Evolutionary conservation across 2,113 vertebrate species (phyloP).

Genomic region (Lanius collurio): DNA sequence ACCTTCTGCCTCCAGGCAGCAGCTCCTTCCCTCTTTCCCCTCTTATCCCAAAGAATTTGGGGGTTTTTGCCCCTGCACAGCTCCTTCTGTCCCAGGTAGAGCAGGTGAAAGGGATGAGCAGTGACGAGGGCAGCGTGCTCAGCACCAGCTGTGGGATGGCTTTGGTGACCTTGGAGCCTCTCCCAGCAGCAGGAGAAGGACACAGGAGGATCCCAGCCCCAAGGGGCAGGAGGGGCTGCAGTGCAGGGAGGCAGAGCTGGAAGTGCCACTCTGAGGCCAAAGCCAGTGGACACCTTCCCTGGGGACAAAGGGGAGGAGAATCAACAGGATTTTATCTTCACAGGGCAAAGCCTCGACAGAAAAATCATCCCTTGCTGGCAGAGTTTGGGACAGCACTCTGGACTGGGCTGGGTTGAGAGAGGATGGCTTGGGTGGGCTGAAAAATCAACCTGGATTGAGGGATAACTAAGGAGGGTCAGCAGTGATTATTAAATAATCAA

Average conservation of each 20-base stretch:
- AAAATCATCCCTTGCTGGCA: neutral
- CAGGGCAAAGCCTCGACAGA: neutral
- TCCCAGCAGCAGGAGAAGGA: neutral
- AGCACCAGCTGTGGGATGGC: neutral
- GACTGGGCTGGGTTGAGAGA: accelerated
- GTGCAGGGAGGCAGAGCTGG: neutral
- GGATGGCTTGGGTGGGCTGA: neutral
- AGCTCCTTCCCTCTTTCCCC: neutral
- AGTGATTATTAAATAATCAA: neutral
- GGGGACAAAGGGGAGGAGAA: neutral
- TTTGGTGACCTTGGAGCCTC: neutral
- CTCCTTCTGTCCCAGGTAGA: neutral
- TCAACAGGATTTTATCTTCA: neutral
- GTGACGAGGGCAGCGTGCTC: neutral
- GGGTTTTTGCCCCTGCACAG: neutral
- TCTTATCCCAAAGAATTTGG: neutral
- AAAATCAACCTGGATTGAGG: neutral
- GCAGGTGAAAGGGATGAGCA: neutral
- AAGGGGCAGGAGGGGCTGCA: neutral
- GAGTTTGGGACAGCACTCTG: neutral
- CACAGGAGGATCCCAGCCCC: neutral
- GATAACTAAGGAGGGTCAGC: neutral
- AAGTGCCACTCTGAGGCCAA: neutral
- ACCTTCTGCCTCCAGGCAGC: neutral
- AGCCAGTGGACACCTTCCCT: neutral